phyloP scores from a whole-genome alignment of 2,888 invertebrate genomes.

The Apamea monoglypha region DNA sequence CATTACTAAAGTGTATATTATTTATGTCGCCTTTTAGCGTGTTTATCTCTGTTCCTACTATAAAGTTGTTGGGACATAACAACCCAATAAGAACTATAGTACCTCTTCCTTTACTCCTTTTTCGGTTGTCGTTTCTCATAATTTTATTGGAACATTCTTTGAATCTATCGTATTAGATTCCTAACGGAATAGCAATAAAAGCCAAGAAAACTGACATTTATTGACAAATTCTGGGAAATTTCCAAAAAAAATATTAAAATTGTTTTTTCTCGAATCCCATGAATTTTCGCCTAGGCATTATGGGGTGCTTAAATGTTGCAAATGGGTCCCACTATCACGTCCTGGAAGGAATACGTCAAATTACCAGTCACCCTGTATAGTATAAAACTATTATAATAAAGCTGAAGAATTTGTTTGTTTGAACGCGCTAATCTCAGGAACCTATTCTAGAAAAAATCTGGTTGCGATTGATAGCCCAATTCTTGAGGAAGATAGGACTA shows the following conservation, averaged over 20 bases:
- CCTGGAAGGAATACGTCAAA: too few relatives aligned
- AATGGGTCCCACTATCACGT: too few relatives aligned
- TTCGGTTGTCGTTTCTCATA: conserved; percentile 23
- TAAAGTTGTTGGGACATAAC: conserved; percentile 71
- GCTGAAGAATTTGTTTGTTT: neutral
- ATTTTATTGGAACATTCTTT: conserved; percentile 55
- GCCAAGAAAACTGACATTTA: too few relatives aligned
- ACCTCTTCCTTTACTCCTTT: neutral
- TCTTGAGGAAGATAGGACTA: neutral
- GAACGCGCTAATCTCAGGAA: neutral
- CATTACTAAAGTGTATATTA: conserved; percentile 82
- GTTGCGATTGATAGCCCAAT: neutral
- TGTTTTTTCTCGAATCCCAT: too few relatives aligned
- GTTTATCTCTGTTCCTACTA: conserved; percentile 71
- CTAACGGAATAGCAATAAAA: too few relatives aligned
- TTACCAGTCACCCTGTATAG: too few relatives aligned
- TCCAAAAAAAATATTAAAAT: too few relatives aligned
- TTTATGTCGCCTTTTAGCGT: conserved; percentile 76
- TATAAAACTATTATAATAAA: neutral
- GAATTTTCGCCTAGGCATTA: too few relatives aligned
- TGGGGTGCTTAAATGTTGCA: too few relatives aligned
- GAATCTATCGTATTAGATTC: neutral
- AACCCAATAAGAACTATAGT: conserved; percentile 62
- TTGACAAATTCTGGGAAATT: too few relatives aligned
- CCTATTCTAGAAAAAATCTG: neutral